Conservation (phyloP, 1,140 invertebrate genomes). For the Drosophila kanapiae region DNA sequence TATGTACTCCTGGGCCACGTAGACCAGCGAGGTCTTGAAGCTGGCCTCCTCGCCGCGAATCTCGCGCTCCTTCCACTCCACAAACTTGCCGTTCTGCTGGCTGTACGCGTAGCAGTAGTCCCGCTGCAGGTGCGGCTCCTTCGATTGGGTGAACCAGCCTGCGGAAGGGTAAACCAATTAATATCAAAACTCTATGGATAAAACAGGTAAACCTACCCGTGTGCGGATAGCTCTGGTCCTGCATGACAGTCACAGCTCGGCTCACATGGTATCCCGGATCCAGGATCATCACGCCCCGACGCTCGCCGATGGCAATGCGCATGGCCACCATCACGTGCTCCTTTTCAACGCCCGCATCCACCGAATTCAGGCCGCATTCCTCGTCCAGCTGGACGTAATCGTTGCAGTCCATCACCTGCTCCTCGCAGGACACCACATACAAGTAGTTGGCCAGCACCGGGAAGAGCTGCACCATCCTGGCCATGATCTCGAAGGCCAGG, state of each 20-base stretch:
- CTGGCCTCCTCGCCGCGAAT: slow-evolving; percentile 88
- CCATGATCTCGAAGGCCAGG: slow-evolving; percentile 91
- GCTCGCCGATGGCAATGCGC: slow-evolving; percentile 90
- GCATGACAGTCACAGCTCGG: slow-evolving; percentile 94
- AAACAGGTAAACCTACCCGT: slow-evolving; percentile 86
- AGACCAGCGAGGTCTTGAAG: slow-evolving; percentile 90
- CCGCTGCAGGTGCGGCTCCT: slow-evolving; percentile 90
- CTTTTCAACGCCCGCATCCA: slow-evolving; percentile 90
- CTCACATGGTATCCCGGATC: slow-evolving; percentile 96
- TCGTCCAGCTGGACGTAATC: slow-evolving; percentile 88
- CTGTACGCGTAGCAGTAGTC: slow-evolving; percentile 93
- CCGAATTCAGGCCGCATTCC: slow-evolving; percentile 87
- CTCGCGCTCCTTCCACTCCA: slow-evolving; percentile 93
- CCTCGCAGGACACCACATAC: slow-evolving; percentile 94
- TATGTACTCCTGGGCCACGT: slow-evolving; percentile 91
- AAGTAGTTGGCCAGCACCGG: slow-evolving; percentile 89
- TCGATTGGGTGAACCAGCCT: slow-evolving; percentile 93
- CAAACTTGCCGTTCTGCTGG: slow-evolving; percentile 89
- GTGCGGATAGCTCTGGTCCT: slow-evolving; percentile 93
- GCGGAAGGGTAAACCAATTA: no score
- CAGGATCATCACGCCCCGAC: slow-evolving; percentile 91
- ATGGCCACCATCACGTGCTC: slow-evolving; percentile 95
- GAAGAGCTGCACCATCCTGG: slow-evolving; percentile 87
- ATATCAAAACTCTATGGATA: no score
- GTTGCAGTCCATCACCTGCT: slow-evolving; percentile 90